Evolutionary conservation across 2,113 vertebrate genomes (phyloP), one percentile per base, ranked within the genome.

Genomic region (Patagioenas fasciata): DNA sequence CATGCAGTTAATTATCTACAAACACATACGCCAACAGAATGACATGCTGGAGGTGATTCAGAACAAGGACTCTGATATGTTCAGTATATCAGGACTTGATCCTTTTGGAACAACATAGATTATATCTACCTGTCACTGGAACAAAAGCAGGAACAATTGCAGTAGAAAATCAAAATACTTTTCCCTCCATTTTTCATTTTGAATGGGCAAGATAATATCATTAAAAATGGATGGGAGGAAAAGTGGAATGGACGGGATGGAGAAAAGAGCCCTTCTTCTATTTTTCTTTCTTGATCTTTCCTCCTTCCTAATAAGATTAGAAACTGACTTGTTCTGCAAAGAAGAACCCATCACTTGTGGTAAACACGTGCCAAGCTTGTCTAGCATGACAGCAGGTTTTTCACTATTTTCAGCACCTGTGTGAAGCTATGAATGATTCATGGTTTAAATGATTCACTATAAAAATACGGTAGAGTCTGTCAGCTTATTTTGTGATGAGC

Each of bases 381-480:
- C 95, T 91, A 91, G 60, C 67, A 42, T 70, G 88, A 89, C 72
- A 89, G 66, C 34, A 86, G 77, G 58, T 57, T 97, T 85, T 92
- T 93, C 84, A 86, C 56, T 95, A 70, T 92, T 91, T 95, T 88
- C 87, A 96, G 65, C 80, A 97, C 85, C 85, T 97, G 86, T 97
- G 82, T 88, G 81, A 89, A 96, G 47, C 70, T 85, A 74, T 96
- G 89, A 90, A 96, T 83, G 85, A 96, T 85, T 97, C 90, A 97
- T 96, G 58, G 44, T 77, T 95, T 90, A 96, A 96, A 96, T 94
- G 91, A 93, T 95, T 94, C 88, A 89, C 72, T 94, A 64, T 48
- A 91, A 97, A 96, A 96, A 95, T 85, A 81, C 48, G 78, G 58
- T 85, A 79, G 67, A 95, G 92, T 96, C 92, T 93, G 84, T 91